Conservation (phyloP, 2,113 vertebrate genomes). For the Pterophyllum scalare region DNA sequence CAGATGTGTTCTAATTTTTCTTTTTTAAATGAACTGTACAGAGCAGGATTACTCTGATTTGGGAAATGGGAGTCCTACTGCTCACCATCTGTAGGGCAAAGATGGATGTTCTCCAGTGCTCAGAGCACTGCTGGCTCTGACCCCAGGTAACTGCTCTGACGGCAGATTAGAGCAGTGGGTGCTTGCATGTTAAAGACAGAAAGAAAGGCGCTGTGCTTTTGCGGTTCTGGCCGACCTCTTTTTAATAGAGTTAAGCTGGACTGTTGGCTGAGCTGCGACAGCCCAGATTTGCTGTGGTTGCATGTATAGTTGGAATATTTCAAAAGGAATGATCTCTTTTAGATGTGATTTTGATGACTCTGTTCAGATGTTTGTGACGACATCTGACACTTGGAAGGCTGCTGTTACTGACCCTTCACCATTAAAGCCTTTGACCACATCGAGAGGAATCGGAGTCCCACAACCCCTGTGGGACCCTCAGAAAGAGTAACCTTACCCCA, state of each 20-base stretch:
- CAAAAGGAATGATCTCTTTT: not conserved
- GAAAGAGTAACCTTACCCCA: conserved; percentile 24
- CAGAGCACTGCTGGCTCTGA: conserved; percentile 56
- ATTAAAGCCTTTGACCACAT: conserved; percentile 46
- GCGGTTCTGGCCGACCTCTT: conserved; percentile 13
- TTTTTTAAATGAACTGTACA: not conserved
- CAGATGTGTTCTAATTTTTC: conserved; percentile 4
- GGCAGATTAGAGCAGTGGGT: conserved; percentile 46
- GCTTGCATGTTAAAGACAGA: conserved; percentile 1
- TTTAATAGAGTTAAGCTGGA: conserved; percentile 17
- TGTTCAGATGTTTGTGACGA: not conserved
- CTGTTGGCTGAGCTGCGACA: not conserved
- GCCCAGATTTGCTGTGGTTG: not conserved
- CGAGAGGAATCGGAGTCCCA: conserved; percentile 55
- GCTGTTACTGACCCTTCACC: conserved; percentile 46
- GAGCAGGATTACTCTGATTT: conserved; percentile 61
- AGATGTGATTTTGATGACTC: conserved; percentile 17
- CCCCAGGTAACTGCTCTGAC: conserved; percentile 40
- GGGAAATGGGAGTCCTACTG: conserved; percentile 41
- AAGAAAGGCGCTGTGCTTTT: not conserved
- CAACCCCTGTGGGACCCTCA: conserved; percentile 22
- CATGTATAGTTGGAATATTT: not conserved
- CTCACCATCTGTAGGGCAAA: conserved; percentile 57
- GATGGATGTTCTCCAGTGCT: conserved; percentile 62
- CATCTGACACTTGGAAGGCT: conserved; percentile 28